Base-by-base conservation (phyloP, 2,113 vertebrate genomes). In the Tinamus guttatus region DNA sequence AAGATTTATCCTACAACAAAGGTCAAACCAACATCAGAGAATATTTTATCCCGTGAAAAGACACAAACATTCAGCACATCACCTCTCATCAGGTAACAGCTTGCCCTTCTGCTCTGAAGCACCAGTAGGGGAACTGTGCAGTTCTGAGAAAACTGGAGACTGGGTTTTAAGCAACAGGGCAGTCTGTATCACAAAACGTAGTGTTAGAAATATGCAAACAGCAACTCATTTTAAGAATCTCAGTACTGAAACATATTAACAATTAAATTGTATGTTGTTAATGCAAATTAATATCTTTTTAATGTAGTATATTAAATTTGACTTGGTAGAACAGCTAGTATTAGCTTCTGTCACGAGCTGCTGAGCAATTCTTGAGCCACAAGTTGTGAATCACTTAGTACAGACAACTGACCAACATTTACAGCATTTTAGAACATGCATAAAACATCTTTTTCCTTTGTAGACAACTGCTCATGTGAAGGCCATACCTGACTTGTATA, bases 101-200 rank as follows among this genome's bases (percentile, higher is more conserved):
- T 99, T 99, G 59, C 97, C 97, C 71, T 98, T 98, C 91, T 98
- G 98, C 17, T 98, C 98, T 19, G 98, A 54, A 21, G 98, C 84
- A 38, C 98, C 97, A 87, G 98, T 93, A 13, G 97, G 96, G 64
- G 97, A 98, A 79, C 91, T 96, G 94, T 97, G 93, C 74, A 98
- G 95, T 13, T 99, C 99, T 22, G 98, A 98, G 97, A 99, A 99
- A 87, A 99, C 95, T 0, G 99, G 98, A 94, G 98, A 98, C 97
- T 99, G 99, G 62, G 99, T 99, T 98, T 99, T 99, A 73, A 99
- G 98, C 94, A 99, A 97, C 94, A 99, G 97, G 43, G 99, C 99
- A 85, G 99, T 99, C 99, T 99, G 97, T 65, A 96, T 96, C 92
- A 97, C 91, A 97, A 96, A 96, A 97, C 7, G 94, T 3, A 34